These are phyloP conservation scores for Pseudoips prasinana DNA, from an alignment of 2,888 invertebrate genomes.

Conservation along the genomic window DNA sequence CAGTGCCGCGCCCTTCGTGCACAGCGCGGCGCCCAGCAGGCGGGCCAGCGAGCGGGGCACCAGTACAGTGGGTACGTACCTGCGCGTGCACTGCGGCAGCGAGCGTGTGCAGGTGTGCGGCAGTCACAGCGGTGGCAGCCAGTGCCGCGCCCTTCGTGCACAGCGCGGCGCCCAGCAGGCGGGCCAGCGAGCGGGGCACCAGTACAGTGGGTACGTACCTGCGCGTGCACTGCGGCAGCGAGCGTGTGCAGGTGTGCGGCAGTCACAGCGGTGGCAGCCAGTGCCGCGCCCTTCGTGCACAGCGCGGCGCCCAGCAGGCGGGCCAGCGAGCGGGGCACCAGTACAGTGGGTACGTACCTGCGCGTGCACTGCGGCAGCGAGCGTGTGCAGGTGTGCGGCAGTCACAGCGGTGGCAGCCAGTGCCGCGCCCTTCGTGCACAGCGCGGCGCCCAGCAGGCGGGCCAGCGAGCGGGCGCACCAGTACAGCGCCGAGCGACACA, in stretches of 20 bases:
- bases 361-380: conserved; percentile 77
- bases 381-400: conserved; percentile 85
- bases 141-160: background rate
- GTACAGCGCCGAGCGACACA: conserved; percentile 50
- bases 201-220: conserved; percentile 28
- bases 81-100: conserved; percentile 48
- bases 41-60: too few relatives aligned
- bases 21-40: too few relatives aligned
- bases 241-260: conserved; percentile 50
- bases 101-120: conserved; percentile 51
- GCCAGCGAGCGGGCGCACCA: conserved; percentile 56
- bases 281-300: background rate
- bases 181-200: too few relatives aligned
- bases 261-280: background rate
- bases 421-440: conserved; percentile 49
- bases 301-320: too few relatives aligned
- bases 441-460: conserved; percentile 43
- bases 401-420: conserved; percentile 82
- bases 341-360: conserved; percentile 31
- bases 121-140: background rate
- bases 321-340: background rate
- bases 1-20: background rate
- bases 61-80: conserved; percentile 18
- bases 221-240: conserved; percentile 46
- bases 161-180: too few relatives aligned